Percentiles rank a stretch among this genome's conserved stretches.
phyloP scores from a whole-genome alignment of 1,140 invertebrate species.

The Camponotus floridanus region DNA sequence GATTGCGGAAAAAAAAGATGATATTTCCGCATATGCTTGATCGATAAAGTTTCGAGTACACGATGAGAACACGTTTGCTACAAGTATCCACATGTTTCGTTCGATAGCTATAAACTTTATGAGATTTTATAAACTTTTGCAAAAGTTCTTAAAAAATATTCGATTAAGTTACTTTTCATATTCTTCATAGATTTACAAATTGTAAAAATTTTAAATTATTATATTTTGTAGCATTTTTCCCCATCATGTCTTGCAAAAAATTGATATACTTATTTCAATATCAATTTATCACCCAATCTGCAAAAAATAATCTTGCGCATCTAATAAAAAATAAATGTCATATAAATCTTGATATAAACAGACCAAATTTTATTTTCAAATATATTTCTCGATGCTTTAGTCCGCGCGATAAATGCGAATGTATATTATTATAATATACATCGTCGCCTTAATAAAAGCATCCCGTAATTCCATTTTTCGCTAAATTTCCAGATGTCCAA shows the following conservation, averaged over 20 bases:
- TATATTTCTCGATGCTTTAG: slow-evolving; percentile 51
- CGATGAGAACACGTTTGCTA: neutral
- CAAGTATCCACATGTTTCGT: slow-evolving; percentile 17
- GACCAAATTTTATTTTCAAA: slow-evolving; percentile 41
- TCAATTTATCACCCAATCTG: slow-evolving; percentile 36
- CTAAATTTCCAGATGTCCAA: slow-evolving; percentile 59
- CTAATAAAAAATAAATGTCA: slow-evolving; percentile 21
- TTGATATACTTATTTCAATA: neutral
- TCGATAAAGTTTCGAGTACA: slow-evolving; percentile 15
- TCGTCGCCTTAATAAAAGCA: slow-evolving; percentile 58
- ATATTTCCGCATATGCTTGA: slow-evolving; percentile 35
- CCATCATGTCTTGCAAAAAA: neutral
- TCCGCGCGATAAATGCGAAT: slow-evolving; percentile 43
- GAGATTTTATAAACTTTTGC: neutral
- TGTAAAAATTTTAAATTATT: neutral
- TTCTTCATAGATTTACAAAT: neutral
- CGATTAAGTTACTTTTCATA: neutral
- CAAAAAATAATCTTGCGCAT: slow-evolving; percentile 42
- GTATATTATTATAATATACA: slow-evolving; percentile 62
- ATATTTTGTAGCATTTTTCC: neutral
- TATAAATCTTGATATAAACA: slow-evolving; percentile 52
- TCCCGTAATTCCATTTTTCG: slow-evolving; percentile 54
- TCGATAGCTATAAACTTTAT: neutral
- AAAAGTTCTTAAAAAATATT: neutral
- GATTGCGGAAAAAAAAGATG: slow-evolving; percentile 32